Evolutionary conservation across 2,797 vertebrate species (phyloP).

Genomic region (Trachops cirrhosus): DNA sequence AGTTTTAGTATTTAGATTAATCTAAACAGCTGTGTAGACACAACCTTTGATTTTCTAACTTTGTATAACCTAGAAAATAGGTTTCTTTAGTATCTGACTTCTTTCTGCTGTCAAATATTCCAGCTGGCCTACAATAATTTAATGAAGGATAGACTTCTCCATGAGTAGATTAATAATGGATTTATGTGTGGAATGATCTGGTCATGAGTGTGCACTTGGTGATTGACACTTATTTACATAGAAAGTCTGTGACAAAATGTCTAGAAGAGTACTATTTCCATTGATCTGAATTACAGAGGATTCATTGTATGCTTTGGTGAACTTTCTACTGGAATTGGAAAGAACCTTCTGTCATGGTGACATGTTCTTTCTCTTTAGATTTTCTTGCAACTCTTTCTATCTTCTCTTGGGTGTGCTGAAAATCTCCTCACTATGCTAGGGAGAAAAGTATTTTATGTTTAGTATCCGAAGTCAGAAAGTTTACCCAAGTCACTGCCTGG

Average conservation of each 20-base stretch:
- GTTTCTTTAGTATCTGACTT: background rate
- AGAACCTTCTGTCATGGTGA: background rate
- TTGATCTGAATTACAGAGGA: background rate
- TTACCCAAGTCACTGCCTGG: background rate
- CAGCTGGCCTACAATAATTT: background rate
- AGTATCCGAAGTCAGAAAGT: background rate
- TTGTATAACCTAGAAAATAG: background rate
- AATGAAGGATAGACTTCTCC: background rate
- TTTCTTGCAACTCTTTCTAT: background rate
- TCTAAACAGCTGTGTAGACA: background rate
- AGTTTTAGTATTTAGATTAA: slow-evolving; percentile 24
- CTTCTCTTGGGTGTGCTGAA: background rate
- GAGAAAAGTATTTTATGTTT: background rate
- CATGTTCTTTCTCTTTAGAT: background rate
- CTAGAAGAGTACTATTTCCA: background rate
- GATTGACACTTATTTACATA: slow-evolving; percentile 16
- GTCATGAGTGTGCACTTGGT: background rate
- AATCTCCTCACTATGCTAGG: background rate
- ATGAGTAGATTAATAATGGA: background rate
- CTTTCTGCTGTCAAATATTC: background rate
- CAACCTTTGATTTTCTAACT: slow-evolving; percentile 7
- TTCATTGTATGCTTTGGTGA: background rate
- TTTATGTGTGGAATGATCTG: background rate
- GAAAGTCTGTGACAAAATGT: background rate
- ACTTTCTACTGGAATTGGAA: background rate